Conservation (phyloP, 2,888 invertebrate genomes). For the Apotomis turbidana region DNA sequence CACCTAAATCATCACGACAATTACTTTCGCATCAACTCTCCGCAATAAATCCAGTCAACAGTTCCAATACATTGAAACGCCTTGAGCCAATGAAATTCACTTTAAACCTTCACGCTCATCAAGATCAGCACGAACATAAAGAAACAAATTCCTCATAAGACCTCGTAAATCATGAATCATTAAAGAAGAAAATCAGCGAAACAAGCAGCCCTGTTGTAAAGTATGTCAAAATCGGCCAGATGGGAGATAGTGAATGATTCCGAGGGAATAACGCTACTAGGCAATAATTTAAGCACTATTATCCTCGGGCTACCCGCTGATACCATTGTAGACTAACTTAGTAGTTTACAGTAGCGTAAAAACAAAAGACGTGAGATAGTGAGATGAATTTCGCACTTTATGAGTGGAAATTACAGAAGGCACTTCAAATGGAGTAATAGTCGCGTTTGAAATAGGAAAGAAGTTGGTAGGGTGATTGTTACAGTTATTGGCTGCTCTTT, state of each 20-base stretch:
- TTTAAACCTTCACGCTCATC: conserved; percentile 44
- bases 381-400: conserved; percentile 57
- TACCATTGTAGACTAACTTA: conserved; percentile 67
- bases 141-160: conserved; percentile 54
- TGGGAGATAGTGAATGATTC: conserved; percentile 73
- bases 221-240: conserved; percentile 69
- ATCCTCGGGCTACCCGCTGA: conserved; percentile 66
- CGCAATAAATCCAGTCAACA: conserved; percentile 34
- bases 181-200: conserved; percentile 63
- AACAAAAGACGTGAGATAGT: conserved; percentile 55
- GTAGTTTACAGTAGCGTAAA: conserved; percentile 58
- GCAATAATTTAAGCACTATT: conserved; percentile 65
- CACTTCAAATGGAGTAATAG: conserved; percentile 55
- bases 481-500: too few relatives aligned
- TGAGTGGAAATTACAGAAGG: conserved; percentile 52
- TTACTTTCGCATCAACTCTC: conserved; percentile 31
- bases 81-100: conserved; percentile 42
- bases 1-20: conserved; percentile 26
- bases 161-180: conserved; percentile 67
- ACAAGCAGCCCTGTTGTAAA: conserved; percentile 68
- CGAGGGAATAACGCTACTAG: conserved; percentile 67
- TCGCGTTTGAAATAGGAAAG: conserved; percentile 50
- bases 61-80: conserved; percentile 30
- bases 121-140: conserved; percentile 43
- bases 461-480: conserved; percentile 26